Evolutionary conservation across 2,888 invertebrate genomes (phyloP).

Genomic region (Acrobasis repandana): DNA sequence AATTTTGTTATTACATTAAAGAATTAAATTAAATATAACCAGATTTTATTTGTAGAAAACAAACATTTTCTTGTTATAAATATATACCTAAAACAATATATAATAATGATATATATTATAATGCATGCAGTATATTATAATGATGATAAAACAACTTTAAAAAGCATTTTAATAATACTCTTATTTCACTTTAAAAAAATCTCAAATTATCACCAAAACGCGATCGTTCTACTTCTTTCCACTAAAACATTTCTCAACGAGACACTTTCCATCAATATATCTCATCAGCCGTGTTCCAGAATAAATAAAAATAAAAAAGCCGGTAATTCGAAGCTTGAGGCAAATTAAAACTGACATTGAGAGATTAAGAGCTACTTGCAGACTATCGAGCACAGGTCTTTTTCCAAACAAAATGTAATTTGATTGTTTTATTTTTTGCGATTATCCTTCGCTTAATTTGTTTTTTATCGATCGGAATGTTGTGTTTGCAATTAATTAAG

Average conservation of each 20-base stretch:
- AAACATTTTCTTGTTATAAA: no score
- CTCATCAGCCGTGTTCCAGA: constrained; percentile 47
- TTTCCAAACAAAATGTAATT: constrained; percentile 43
- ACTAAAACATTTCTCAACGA: constrained; percentile 1
- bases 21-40: no score
- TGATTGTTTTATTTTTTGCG: constrained; percentile 26
- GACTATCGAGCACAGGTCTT: constrained; percentile 49
- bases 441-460: constrained; percentile 13
- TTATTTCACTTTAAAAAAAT: not conserved
- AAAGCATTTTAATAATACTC: not conserved
- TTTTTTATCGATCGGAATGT: not conserved
- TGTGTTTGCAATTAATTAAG: not conserved
- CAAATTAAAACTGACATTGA: constrained; percentile 82
- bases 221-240: not conserved
- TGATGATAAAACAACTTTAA: no score
- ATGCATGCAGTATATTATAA: no score
- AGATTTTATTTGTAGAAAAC: no score
- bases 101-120: no score
- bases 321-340: constrained; percentile 73
- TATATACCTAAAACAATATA: no score
- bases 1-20: no score
- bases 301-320: constrained; percentile 71
- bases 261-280: constrained; percentile 23
- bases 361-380: constrained; percentile 73
- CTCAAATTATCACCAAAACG: not conserved